phyloP scores from a whole-genome alignment of 53 echinoderm and acorn worm species.

The Mesocentrotus franciscanus region DNA sequence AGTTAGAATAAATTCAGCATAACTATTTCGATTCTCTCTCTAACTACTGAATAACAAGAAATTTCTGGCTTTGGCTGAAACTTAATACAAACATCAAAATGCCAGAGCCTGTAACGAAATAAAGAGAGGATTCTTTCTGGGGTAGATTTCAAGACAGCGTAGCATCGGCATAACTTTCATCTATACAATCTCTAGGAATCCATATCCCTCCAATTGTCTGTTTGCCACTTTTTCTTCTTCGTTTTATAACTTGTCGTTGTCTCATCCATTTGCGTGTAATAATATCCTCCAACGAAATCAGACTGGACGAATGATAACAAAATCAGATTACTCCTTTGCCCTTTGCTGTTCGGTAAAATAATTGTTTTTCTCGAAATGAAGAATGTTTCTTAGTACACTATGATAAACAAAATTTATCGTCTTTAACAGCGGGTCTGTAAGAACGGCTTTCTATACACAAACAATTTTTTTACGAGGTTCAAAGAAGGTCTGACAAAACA shows the following conservation, averaged over 20 bases:
- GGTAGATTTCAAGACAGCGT: neutral
- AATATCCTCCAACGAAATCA: slow-evolving; percentile 6
- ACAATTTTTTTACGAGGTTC: no score
- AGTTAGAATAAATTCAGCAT: no score
- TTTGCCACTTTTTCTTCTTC: neutral
- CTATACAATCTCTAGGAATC: neutral
- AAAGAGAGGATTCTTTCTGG: neutral
- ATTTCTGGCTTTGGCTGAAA: no score
- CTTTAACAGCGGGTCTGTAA: no score
- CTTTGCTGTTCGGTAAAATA: neutral
- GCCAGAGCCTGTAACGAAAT: neutral
- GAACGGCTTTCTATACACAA: no score
- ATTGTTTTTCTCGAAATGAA: neutral
- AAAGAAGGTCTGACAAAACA: no score
- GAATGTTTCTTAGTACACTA: neutral
- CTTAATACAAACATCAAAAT: neutral
- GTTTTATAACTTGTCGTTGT: neutral
- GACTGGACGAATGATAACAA: neutral
- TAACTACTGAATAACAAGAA: no score
- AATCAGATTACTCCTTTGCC: neutral
- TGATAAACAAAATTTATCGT: neutral
- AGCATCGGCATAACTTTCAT: neutral
- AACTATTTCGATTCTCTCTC: no score
- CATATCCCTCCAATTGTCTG: neutral
- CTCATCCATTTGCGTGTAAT: slow-evolving; percentile 5